A percentile compares a stretch with the other conserved stretches of the same genome.
Evolutionary conservation across 2,888 invertebrate genomes (phyloP).

Genomic region (Geophilus truncorum): DNA sequence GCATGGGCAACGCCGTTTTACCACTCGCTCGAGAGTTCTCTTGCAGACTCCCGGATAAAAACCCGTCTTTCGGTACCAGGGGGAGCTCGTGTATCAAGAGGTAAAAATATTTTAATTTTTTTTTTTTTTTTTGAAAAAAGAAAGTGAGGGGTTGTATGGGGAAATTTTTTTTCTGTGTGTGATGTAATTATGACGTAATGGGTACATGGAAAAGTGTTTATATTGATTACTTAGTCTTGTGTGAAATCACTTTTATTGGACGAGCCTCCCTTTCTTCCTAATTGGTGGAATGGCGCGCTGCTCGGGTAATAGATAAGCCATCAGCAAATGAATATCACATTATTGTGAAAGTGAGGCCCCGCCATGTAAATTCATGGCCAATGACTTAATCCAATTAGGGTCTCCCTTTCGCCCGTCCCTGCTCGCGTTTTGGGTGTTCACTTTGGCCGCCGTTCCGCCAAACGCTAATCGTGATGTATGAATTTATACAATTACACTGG

Average conservation of each 20-base stretch:
- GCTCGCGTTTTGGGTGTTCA: background rate
- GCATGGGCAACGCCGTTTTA: background rate
- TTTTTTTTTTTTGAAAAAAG: background rate
- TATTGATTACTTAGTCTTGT: slow-evolving; percentile 32
- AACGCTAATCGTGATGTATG: slow-evolving; percentile 29
- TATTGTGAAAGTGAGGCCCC: slow-evolving; percentile 1
- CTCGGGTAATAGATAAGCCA: slow-evolving; percentile 32
- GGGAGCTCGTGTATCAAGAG: background rate
- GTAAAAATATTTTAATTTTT: background rate
- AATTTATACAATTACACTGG: slow-evolving; percentile 30
- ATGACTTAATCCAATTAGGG: slow-evolving; percentile 29
- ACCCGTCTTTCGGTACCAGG: background rate
- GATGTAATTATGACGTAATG: background rate
- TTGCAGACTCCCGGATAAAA: background rate
- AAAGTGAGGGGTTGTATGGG: no score
- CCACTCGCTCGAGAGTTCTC: background rate
- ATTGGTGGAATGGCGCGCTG: slow-evolving; percentile 31
- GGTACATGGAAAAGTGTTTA: slow-evolving; percentile 23
- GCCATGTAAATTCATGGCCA: slow-evolving; percentile 30
- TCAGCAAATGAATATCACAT: slow-evolving; percentile 32
- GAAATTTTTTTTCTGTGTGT: no score
- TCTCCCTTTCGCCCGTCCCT: background rate
- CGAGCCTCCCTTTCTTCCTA: slow-evolving; percentile 1
- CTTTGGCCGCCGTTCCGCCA: background rate
- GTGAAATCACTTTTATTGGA: slow-evolving; percentile 32